These are phyloP conservation scores for Abscondita cerata DNA, from an alignment of 2,888 invertebrate species.

Conservation along the genomic window DNA sequence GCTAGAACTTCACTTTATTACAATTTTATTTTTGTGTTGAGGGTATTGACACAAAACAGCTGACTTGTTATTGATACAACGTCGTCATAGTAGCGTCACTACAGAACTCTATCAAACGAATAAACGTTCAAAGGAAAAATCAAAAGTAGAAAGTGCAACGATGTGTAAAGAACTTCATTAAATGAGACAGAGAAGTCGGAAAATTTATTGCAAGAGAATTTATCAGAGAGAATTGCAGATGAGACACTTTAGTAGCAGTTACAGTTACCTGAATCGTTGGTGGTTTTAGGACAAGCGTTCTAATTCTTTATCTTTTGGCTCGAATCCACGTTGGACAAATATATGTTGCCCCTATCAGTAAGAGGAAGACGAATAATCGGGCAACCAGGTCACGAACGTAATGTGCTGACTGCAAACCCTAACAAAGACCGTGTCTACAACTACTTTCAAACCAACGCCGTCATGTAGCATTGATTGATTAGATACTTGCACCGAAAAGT, in stretches of 20 bases:
- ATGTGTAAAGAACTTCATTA: conserved; percentile 53
- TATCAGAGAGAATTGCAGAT: conserved; percentile 57
- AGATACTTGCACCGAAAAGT: conserved; percentile 6
- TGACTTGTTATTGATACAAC: conserved; percentile 38
- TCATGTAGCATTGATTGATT: conserved; percentile 23
- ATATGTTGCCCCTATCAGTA: conserved; percentile 28
- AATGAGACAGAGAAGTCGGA: conserved; percentile 41
- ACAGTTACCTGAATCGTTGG: conserved; percentile 54
- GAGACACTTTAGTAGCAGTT: conserved; percentile 57
- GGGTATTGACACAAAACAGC: conserved; percentile 27
- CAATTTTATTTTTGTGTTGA: conserved; percentile 16
- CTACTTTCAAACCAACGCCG: conserved; percentile 15
- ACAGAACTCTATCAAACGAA: background rate
- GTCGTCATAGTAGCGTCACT: conserved; percentile 28
- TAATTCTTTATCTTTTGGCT: conserved; percentile 53
- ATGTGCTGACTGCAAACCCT: conserved; percentile 27
- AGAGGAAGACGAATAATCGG: conserved; percentile 20
- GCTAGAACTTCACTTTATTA: conserved; percentile 13
- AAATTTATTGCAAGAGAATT: conserved; percentile 54
- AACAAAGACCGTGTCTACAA: conserved; percentile 17
- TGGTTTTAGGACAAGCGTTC: conserved; percentile 49
- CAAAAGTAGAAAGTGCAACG: conserved; percentile 24
- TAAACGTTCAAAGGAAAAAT: conserved; percentile 13
- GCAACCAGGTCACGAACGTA: conserved; percentile 21
- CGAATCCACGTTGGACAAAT: conserved; percentile 44